Percentiles rank a stretch among this genome's conserved stretches.
phyloP scores from a whole-genome alignment of 2,888 invertebrate species.

The Euphydryas editha region DNA sequence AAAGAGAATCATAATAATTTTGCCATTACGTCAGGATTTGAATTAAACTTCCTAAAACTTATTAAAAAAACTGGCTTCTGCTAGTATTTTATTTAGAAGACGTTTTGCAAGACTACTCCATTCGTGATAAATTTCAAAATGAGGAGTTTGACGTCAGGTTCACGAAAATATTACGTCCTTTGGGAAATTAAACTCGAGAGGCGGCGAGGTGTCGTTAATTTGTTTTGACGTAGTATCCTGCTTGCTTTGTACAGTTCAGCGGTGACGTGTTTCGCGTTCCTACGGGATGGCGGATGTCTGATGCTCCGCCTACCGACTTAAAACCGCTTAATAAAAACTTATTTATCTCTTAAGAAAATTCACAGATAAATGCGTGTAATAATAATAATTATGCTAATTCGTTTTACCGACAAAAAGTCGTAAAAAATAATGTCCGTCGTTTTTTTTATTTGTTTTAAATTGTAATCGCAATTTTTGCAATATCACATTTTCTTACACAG shows the following conservation, averaged over 20 bases:
- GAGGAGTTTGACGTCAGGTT: constrained; percentile 22
- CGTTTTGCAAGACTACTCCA: constrained; percentile 25
- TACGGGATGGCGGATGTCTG: constrained; percentile 30
- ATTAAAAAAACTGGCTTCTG: constrained; percentile 4
- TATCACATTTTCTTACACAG: neutral
- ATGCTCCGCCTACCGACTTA: constrained; percentile 32
- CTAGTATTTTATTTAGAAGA: neutral
- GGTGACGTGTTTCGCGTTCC: constrained; percentile 34
- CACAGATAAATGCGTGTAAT: constrained; percentile 19
- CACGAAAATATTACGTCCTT: constrained; percentile 60
- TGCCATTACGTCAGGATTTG: neutral
- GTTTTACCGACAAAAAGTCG: too few species aligned
- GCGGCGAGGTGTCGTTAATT: constrained; percentile 69
- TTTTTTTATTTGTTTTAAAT: neutral
- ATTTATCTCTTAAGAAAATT: constrained; percentile 31
- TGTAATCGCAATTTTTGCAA: neutral
- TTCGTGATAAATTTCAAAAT: constrained; percentile 23
- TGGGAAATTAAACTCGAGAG: constrained; percentile 77
- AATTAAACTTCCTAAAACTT: neutral
- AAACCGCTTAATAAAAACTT: constrained; percentile 35
- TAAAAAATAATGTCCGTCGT: neutral
- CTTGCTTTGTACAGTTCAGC: constrained; percentile 20
- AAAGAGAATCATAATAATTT: too few species aligned
- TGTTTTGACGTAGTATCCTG: constrained; percentile 59
- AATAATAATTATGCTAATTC: neutral